Evolutionary conservation across 2,888 invertebrate genomes (phyloP).

Genomic region (Chalcis sispes): DNA sequence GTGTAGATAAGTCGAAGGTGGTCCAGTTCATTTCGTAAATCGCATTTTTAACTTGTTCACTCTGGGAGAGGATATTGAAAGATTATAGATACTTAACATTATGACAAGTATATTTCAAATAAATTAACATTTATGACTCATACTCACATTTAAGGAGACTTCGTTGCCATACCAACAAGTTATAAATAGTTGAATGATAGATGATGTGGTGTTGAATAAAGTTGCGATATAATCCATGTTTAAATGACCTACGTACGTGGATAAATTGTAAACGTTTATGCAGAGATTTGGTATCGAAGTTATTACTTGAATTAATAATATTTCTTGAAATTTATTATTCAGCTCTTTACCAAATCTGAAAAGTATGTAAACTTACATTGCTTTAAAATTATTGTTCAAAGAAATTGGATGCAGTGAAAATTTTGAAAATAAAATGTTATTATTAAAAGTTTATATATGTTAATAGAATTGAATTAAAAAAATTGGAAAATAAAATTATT

Average conservation of each 20-base stretch:
- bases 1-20: not conserved
- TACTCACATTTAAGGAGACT: slow-evolving; percentile 48
- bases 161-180: slow-evolving; percentile 58
- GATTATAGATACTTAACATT: not conserved
- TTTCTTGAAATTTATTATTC: slow-evolving; percentile 28
- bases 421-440: too few species aligned
- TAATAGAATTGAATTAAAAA: too few species aligned
- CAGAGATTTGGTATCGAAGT: slow-evolving; percentile 47
- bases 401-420: too few species aligned
- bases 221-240: slow-evolving; percentile 21
- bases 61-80: slow-evolving; percentile 34
- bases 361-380: too few species aligned
- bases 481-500: too few species aligned
- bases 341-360: slow-evolving; percentile 43
- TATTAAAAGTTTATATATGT: too few species aligned
- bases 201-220: slow-evolving; percentile 16
- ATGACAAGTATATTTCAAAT: not conserved
- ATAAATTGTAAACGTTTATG: slow-evolving; percentile 40
- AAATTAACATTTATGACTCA: not conserved
- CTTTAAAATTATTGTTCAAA: too few species aligned
- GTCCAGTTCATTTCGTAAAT: slow-evolving; percentile 50
- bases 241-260: slow-evolving; percentile 12
- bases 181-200: slow-evolving; percentile 48
- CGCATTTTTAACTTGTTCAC: slow-evolving; percentile 35
- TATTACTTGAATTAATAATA: slow-evolving; percentile 34